phyloP scores from a whole-genome alignment of 2,113 vertebrate species.

The Ciconia boyciana region DNA sequence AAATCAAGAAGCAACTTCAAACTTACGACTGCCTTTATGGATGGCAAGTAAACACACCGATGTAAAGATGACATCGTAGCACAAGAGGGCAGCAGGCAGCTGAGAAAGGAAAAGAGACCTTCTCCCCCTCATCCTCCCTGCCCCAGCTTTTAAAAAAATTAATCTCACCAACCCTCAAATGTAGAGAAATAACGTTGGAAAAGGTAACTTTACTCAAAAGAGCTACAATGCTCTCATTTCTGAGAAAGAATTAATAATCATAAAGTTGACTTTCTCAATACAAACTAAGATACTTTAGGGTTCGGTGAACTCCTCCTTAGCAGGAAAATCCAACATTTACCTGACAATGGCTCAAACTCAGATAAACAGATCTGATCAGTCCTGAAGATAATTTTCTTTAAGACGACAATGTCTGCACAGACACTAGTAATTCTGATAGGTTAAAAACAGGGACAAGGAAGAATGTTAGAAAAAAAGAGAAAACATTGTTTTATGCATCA shows the following conservation, averaged over 20 bases:
- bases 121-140: rapidly evolving
- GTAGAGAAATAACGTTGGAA: not conserved
- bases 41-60: not conserved
- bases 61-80: not conserved
- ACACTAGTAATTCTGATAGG: not conserved
- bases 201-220: not conserved
- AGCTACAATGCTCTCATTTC: not conserved
- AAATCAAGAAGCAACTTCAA: not conserved
- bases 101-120: not conserved
- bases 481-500: not conserved
- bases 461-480: not conserved
- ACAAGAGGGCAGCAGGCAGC: slow-evolving; percentile 51
- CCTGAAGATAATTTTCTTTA: not conserved
- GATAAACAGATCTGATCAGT: not conserved
- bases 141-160: not conserved
- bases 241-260: not conserved
- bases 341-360: not conserved
- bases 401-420: not conserved
- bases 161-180: not conserved
- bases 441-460: not conserved
- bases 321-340: not conserved
- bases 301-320: not conserved
- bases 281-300: not conserved
- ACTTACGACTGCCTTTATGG: not conserved
- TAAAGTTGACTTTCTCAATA: not conserved